These are phyloP conservation scores for Apogon hyalosoma DNA, from an alignment of 2,797 vertebrate genomes.

Conservation along the genomic window DNA sequence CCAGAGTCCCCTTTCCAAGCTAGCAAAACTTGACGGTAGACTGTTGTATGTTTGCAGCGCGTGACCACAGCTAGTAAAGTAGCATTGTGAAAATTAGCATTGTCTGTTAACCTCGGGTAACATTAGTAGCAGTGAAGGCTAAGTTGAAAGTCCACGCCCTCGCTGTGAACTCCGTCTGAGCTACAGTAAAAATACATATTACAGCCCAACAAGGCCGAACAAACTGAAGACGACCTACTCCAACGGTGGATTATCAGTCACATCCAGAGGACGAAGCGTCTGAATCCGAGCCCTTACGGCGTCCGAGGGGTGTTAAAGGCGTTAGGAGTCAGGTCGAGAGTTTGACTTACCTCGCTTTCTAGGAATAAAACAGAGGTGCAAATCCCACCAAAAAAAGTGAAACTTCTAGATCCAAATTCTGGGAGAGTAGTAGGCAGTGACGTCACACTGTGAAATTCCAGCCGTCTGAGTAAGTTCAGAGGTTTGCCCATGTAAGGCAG, in stretches of 20 bases:
- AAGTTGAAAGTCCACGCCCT: constrained; percentile 81
- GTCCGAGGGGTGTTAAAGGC: not conserved
- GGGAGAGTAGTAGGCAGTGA: constrained; percentile 87
- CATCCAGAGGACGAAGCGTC: not conserved
- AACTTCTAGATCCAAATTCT: constrained; percentile 85
- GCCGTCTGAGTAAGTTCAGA: constrained; percentile 72
- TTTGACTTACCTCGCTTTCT: constrained; percentile 86
- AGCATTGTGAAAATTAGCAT: constrained; percentile 32
- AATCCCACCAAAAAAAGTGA: constrained; percentile 84
- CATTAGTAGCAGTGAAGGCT: constrained; percentile 48
- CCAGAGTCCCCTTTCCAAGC: constrained; percentile 25
- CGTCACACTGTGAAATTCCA: constrained; percentile 87
- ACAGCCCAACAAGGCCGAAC: constrained; percentile 66
- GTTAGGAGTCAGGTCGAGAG: not conserved
- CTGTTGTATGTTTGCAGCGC: constrained; percentile 19
- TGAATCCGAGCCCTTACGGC: not conserved
- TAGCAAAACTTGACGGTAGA: constrained; percentile 25
- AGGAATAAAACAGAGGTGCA: constrained; percentile 76
- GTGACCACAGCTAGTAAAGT: constrained; percentile 6
- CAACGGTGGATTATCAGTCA: constrained; percentile 10
- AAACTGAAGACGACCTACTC: constrained; percentile 40
- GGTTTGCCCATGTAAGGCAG: constrained; percentile 90
- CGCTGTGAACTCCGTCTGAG: constrained; percentile 66
- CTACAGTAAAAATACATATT: constrained; percentile 66
- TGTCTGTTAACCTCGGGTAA: constrained; percentile 38